Percentiles rank a stretch among this genome's conserved stretches.
Evolutionary conservation across 2,888 invertebrate species (phyloP).

Genomic region (Pseudolycoriella hygida): DNA sequence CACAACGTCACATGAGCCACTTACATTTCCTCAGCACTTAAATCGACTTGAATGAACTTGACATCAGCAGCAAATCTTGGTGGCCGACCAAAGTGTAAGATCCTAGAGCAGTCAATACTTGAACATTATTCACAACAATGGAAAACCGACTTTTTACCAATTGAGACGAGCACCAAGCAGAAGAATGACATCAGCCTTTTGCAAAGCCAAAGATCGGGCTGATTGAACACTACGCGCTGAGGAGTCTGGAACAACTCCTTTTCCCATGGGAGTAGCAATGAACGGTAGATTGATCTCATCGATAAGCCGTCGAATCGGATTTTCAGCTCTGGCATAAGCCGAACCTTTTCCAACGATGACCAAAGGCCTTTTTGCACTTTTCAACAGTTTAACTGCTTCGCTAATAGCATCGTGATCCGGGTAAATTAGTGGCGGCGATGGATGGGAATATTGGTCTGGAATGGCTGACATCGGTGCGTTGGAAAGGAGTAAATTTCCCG

Average conservation of each 20-base stretch:
- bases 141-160: conserved; percentile 36
- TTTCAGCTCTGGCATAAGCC: conserved; percentile 65
- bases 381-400: conserved; percentile 48
- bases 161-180: conserved; percentile 83
- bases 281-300: conserved; percentile 63
- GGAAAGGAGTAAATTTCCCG: conserved; percentile 60
- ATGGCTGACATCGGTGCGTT: conserved; percentile 24
- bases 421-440: conserved; percentile 42
- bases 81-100: conserved; percentile 84
- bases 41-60: conserved; percentile 66
- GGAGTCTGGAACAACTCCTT: conserved; percentile 58
- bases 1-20: conserved; percentile 40
- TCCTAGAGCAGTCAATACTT: conserved; percentile 20
- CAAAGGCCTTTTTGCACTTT: conserved; percentile 61
- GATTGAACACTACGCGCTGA: conserved; percentile 61
- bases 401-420: conserved; percentile 54
- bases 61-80: conserved; percentile 70
- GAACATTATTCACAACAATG: too few relatives aligned
- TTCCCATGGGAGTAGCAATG: conserved; percentile 90
- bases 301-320: conserved; percentile 49
- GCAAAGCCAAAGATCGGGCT: conserved; percentile 71
- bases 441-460: conserved; percentile 25
- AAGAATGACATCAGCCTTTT: conserved; percentile 74
- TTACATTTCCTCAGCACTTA: background rate
- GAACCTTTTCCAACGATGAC: conserved; percentile 85